phyloP scores from a whole-genome alignment of 2,113 vertebrate species.

The Origma solitaria region DNA sequence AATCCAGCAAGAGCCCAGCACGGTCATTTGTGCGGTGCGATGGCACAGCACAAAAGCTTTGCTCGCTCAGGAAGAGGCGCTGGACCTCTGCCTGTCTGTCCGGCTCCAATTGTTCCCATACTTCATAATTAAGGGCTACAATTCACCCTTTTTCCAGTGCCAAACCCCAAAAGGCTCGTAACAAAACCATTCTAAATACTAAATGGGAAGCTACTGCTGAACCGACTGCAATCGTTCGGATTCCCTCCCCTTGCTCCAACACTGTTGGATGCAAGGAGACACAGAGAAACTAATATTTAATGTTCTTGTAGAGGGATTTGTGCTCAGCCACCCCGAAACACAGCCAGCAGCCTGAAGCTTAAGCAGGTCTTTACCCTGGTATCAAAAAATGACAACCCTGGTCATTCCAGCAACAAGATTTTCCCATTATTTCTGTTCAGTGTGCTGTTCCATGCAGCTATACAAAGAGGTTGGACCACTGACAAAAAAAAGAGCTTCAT shows the following conservation, averaged over 20 bases:
- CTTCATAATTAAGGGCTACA: constrained; percentile 20
- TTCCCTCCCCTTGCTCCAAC: not conserved
- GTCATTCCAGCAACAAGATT: not conserved
- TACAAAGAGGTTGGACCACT: constrained; percentile 30
- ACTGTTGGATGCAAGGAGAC: not conserved
- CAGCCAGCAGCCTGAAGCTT: not conserved
- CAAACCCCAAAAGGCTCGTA: not conserved
- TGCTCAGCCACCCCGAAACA: rapidly evolving
- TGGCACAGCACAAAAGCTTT: not conserved
- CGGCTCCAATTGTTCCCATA: not conserved
- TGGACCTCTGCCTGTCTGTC: constrained; percentile 4
- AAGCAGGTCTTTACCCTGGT: not conserved
- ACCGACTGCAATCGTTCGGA: rapidly evolving
- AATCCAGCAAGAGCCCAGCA: not conserved
- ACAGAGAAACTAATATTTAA: not conserved
- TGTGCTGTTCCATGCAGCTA: not conserved
- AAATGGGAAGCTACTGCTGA: not conserved
- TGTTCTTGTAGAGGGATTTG: not conserved
- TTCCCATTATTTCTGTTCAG: constrained; percentile 54
- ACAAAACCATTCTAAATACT: not conserved
- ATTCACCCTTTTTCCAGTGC: not conserved
- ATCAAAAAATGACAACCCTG: not conserved
- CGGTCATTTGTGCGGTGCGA: not conserved
- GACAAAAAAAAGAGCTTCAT: constrained; percentile 16
- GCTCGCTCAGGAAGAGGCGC: not conserved